Evolutionary conservation across 2,113 vertebrate genomes (phyloP).

Genomic region (Silurus glanis): DNA sequence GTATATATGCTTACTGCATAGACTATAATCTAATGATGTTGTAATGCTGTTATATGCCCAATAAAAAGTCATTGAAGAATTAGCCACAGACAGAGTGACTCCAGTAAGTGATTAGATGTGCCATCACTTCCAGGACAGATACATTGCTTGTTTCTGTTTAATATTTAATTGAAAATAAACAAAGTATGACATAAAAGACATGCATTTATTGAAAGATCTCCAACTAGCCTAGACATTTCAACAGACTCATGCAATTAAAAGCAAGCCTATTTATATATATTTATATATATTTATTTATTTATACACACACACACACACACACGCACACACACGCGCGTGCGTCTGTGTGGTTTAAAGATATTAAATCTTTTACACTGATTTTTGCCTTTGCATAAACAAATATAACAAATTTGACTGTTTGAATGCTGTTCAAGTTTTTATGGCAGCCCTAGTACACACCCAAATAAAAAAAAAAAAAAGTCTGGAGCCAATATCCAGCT

Average conservation of each 20-base stretch:
- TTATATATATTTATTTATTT: no score
- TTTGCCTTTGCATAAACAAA: neutral
- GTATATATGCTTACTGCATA: neutral
- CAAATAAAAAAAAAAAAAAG: conserved; percentile 20
- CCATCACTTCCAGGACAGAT: neutral
- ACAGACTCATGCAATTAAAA: neutral
- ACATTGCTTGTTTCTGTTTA: neutral
- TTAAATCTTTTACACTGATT: neutral
- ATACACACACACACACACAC: no score
- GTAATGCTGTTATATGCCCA: neutral
- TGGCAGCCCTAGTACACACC: conserved; percentile 30
- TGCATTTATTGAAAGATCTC: neutral
- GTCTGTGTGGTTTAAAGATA: neutral
- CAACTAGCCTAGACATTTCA: neutral
- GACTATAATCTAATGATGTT: neutral
- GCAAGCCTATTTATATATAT: neutral
- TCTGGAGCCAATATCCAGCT: neutral
- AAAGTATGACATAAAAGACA: neutral
- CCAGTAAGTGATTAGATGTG: neutral
- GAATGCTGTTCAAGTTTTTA: neutral
- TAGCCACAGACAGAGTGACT: neutral
- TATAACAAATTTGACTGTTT: no score
- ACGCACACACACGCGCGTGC: no score
- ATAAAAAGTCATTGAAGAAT: neutral
- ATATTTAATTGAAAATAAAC: neutral